phyloP scores from a whole-genome alignment of 2,888 invertebrate species.

The Lottia gigantea region DNA sequence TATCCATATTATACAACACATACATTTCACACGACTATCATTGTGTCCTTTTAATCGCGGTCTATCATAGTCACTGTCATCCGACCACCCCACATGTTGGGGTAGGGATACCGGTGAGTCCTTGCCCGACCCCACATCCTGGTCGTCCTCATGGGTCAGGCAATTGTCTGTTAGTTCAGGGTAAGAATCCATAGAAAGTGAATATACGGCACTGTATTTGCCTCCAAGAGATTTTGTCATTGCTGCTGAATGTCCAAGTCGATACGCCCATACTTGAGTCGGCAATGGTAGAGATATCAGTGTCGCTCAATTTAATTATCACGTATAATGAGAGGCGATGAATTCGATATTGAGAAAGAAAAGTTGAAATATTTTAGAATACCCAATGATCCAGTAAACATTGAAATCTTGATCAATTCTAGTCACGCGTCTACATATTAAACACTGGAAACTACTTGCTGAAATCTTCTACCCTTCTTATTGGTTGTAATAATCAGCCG shows the following conservation, averaged over 20 bases:
- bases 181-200: conserved; percentile 3
- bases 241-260: background rate
- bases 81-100: background rate
- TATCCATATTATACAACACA: conserved; percentile 11
- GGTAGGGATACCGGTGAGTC: background rate
- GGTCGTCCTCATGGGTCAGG: conserved; percentile 7
- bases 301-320: conserved; percentile 7
- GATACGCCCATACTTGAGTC: conserved; percentile 8
- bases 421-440: conserved; percentile 19
- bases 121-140: background rate
- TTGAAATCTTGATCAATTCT: conserved; percentile 22
- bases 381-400: conserved; percentile 18
- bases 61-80: background rate
- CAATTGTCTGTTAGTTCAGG: background rate
- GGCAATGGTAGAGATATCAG: background rate
- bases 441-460: conserved; percentile 16
- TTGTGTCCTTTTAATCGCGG: background rate
- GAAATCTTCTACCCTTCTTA: background rate
- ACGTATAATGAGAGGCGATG: conserved; percentile 1
- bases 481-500: too few relatives aligned
- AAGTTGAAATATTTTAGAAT: conserved; percentile 22
- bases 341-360: conserved; percentile 20
- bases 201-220: conserved; percentile 10
- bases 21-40: conserved; percentile 6
- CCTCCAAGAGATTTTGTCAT: background rate